Evolutionary conservation across 2,888 invertebrate species (phyloP), one percentile per base, ranked within the genome.

Genomic region (Amblyjoppa fuscipennis): DNA sequence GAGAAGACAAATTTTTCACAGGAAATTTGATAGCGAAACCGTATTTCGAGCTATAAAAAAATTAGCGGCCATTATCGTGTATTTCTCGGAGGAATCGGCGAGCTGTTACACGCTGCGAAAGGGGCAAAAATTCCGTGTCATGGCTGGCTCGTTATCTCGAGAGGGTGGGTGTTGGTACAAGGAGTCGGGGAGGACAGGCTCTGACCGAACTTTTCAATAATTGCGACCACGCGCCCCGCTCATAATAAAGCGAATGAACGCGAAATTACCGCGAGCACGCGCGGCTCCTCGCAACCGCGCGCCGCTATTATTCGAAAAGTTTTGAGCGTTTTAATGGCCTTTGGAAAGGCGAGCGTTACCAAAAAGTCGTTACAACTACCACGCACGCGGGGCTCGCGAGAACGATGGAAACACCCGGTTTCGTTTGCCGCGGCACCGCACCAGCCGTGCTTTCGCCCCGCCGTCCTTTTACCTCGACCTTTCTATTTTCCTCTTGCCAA

Each of bases 281-380:
- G 90, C 85, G 85, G 85, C 84, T 61, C 74, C 77, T 78, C 70
- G 38, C 74, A 69, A 88, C 84, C 85, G 84, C 87, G 88, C 77
- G 87, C 77, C 83, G 88, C 90, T 89, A 90, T 93, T 92, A 93
- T 92, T 91, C 90, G 90, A 91, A 91, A 92, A 92, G 90, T 93
- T 92, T 89, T 87, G 85, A 89, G 89, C 88, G 89, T 89, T 91
- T 92, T 93, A 92, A 93, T 91, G 90, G 91, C 89, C 88, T 90
- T 90, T 86, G 88, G 89, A 90, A 90, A 91, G 88, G 88, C 88
- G 88, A 88, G 88, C 81, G 84, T 83, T 87, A 88, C 90, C 90
- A 89, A 89, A 91, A 93, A 92, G 92, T 92, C 92, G 90, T 92
- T 93, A 91, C 91, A 90, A 92, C 90, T 91, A 78, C 88, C 82